Evolutionary conservation across 2,797 vertebrate genomes (phyloP).

Genomic region (Ctenopoma multispine): DNA sequence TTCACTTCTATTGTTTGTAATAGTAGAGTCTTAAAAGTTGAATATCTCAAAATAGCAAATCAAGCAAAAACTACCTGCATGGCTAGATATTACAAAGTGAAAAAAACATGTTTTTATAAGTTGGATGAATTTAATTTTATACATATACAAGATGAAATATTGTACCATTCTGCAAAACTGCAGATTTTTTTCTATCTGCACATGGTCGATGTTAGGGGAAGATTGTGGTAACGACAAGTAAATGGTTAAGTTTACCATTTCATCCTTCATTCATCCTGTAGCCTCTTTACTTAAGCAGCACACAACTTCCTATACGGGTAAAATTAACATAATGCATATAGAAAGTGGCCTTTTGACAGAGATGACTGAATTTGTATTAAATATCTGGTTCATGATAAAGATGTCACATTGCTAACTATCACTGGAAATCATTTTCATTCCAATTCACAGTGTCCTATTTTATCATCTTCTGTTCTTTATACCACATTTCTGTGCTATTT

Average conservation of each 20-base stretch:
- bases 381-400: slow-evolving; percentile 10
- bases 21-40: background rate
- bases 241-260: background rate
- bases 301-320: background rate
- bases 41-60: background rate
- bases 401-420: background rate
- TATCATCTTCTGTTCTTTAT: background rate
- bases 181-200: no score
- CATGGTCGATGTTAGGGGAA: background rate
- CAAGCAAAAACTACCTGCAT: background rate
- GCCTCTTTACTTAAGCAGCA: background rate
- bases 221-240: background rate
- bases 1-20: background rate
- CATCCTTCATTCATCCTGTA: background rate
- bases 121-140: background rate
- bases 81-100: background rate
- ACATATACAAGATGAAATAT: background rate
- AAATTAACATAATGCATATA: background rate
- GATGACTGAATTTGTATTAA: background rate
- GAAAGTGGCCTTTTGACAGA: background rate
- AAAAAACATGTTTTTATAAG: background rate
- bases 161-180: no score
- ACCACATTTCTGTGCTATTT: background rate
- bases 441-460: background rate
- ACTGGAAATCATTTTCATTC: background rate